Percentiles rank a stretch among this genome's conserved stretches.
Conservation (phyloP, 2,113 vertebrate genomes). For the Clarias batrachus region DNA sequence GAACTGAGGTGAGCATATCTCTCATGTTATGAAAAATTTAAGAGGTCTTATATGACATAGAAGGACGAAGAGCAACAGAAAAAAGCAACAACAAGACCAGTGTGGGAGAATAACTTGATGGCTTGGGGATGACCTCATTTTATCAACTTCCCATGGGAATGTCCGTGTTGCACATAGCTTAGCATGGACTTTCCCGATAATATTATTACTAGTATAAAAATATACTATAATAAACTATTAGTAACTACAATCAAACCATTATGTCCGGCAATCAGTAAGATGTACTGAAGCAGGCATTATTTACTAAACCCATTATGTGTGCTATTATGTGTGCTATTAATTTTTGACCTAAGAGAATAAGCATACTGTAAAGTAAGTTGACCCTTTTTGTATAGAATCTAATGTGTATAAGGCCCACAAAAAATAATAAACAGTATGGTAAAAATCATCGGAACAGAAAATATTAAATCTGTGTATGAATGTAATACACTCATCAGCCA, state of each 20-base stretch:
- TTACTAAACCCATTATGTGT: background rate
- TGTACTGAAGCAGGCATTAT: background rate
- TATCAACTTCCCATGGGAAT: conserved; percentile 16
- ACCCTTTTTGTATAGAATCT: conserved; percentile 26
- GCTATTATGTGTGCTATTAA: conserved; percentile 19
- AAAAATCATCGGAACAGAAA: background rate
- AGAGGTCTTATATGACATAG: background rate
- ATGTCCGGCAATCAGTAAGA: background rate
- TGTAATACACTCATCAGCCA: background rate
- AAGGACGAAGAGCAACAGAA: background rate
- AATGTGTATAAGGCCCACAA: background rate
- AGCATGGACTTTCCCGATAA: background rate
- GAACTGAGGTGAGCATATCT: background rate
- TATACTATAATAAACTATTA: background rate
- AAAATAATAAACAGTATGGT: conserved; percentile 19
- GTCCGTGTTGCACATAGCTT: background rate
- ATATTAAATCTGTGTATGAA: background rate
- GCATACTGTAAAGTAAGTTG: background rate
- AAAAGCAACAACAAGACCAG: background rate
- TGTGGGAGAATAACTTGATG: conserved; percentile 7
- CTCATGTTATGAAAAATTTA: background rate
- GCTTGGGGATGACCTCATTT: background rate
- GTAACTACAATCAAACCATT: background rate
- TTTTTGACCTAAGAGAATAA: background rate
- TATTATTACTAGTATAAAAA: background rate